phyloP scores from a whole-genome alignment of 2,888 invertebrate genomes.

The Rhabditoides inermis region DNA sequence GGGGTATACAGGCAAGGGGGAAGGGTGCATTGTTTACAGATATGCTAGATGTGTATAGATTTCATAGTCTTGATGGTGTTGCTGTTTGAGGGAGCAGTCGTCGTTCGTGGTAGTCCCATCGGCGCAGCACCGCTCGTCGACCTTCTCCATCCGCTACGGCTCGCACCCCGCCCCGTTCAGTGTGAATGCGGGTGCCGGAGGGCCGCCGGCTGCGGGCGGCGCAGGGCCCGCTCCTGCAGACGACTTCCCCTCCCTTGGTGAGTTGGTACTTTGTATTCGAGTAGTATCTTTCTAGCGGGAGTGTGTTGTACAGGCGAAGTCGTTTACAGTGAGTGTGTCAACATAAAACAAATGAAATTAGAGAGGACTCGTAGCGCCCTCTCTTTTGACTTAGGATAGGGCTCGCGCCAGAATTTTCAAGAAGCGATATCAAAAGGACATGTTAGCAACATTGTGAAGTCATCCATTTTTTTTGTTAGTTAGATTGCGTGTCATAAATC shows the following conservation, averaged over 20 bases:
- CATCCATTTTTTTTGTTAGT: too few relatives aligned
- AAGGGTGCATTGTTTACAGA: too few relatives aligned
- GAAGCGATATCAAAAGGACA: too few relatives aligned
- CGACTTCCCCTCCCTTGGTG: slow-evolving; percentile 22
- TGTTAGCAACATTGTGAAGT: too few relatives aligned
- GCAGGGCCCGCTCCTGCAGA: slow-evolving; percentile 8
- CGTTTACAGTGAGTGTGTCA: too few relatives aligned
- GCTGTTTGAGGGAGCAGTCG: slow-evolving; percentile 11
- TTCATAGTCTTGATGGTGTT: background rate
- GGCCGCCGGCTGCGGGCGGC: slow-evolving; percentile 7
- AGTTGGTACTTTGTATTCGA: too few relatives aligned
- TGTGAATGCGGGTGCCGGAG: slow-evolving; percentile 7
- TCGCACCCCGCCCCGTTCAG: slow-evolving; percentile 8
- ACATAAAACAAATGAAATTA: too few relatives aligned
- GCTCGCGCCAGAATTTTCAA: background rate
- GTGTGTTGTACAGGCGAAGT: too few relatives aligned
- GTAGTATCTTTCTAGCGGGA: too few relatives aligned
- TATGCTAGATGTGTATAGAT: background rate
- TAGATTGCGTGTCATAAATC: too few relatives aligned
- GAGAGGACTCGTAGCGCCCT: too few relatives aligned
- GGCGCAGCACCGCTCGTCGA: slow-evolving; percentile 20
- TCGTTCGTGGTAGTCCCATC: slow-evolving; percentile 31
- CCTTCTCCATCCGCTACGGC: slow-evolving; percentile 6
- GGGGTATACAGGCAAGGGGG: background rate
- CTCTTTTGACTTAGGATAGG: too few relatives aligned